Base-by-base conservation (phyloP, 1,140 invertebrate genomes). In the Cephus cinctus region DNA sequence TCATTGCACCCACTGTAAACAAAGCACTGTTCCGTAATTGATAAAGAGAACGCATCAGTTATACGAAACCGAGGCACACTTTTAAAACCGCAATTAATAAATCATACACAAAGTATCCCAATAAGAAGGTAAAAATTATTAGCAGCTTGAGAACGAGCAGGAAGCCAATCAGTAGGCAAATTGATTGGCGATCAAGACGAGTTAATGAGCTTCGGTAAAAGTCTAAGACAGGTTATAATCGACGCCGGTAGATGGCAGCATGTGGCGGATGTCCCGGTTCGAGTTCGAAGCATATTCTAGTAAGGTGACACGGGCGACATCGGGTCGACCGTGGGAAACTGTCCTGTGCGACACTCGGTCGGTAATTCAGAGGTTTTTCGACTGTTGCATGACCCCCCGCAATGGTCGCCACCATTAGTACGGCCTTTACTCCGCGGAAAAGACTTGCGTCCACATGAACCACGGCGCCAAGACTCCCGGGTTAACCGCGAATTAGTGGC, bases 401-500 rank as follows among this genome's bases (percentile, higher is more conserved):
- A 8, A 15, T 15, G 19, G 14, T 36, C 34, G 14, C 34, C 34
- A 12, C 14, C 34, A 15, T 15, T 6, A 30, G 2, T 12, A 12
- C 9, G 12, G 34, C 34, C 14, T 15, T 36, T 15, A 36, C 34
- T 36, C 14, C 14, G 34, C 14, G 15, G 14, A 8, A 36, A 36
- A 8, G n/a, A 18, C 21, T 23, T 14, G 38, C 25, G 18, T 16
- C 16, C 25, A 34, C 22, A 16, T 15, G 31, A 40, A 34, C 31
- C 25, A 34, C 43, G 22, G 45, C 45, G 57, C 54, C 43, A n/a
- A n/a, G 52, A 54, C 54, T 57, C 47, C 55, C 48, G 59, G 58
- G 62, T 65, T 56, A 56, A 59, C 61, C 62, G 58, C 50, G 62
- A 73, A 69, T 69, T 69, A 69, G 62, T 60, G 57, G 61, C 61